Base-by-base conservation (phyloP, 1,140 invertebrate species). In the Drosophila subobscura region DNA sequence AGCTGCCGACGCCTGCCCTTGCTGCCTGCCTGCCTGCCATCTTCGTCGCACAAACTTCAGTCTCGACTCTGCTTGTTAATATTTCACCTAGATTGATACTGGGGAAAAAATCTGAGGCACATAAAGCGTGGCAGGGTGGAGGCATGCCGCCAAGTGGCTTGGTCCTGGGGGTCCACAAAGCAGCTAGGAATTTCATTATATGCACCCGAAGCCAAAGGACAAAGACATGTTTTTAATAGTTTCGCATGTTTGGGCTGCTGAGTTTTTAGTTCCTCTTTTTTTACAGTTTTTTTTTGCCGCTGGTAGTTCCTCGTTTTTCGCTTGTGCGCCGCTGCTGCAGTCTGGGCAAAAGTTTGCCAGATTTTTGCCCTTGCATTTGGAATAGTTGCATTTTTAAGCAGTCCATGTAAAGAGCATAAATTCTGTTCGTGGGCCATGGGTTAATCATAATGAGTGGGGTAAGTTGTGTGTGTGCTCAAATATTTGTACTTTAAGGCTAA, bases 151-250 rank as follows among this genome's bases (percentile, higher is more conserved):
- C 77, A 65, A 76, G 77, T 80, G 77, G 60, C 66, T 76, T 46
- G 29, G 52, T 66, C 52, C 63, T 45, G 49, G 51, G 55, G 58
- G 7, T 37, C 10, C 55, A 54, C 56, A 61, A 70, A 63, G 64
- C 81, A 71, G 64, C 70, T 61, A 67, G 81, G 80, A 85, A 85
- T 85, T 85, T 85, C 80, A 85, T 85, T 85, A 85, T 85, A 73
- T 77, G 73, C 81, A 80, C 53, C 81, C 77, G 72, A 64, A 60
- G 81, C 77, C 81, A 86, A 85, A 81, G 81, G 77, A 86, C 81
- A 85, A 85, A 85, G 81, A 85, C 81, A 85, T 85, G 81, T 86
- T 85, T 85, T 85, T 85, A 85, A 85, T 85, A 85, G 81, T 85
- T 85, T 85, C 68, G 67, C 68, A 71, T 85, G 81, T 85, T 85